Base-by-base conservation (phyloP, 2,797 vertebrate species). In the Buphagus erythrorhynchus region DNA sequence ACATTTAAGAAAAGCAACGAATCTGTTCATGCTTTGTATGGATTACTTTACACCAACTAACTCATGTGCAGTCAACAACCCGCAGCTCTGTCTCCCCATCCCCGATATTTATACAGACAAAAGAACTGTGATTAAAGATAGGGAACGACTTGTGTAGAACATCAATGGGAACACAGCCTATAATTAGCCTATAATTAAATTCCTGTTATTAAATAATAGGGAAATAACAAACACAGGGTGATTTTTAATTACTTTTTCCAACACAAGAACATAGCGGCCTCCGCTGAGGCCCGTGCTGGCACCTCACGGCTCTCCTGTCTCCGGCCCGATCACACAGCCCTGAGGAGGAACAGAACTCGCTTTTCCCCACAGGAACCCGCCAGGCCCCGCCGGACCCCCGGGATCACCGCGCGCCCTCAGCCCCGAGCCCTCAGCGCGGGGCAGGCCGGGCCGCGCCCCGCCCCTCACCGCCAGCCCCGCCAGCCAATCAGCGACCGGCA, bases 1-100 rank as follows among this genome's bases (percentile, higher is more conserved):
- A n/a, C 2, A n/a, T 2, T 11, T 36, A 10, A 55, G 43, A 57
- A 51, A 21, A 11, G 0, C 16, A 38, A 25, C 1, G 1, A 49
- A 45, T 14, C 11, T 36, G 5, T 16, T 14, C 2, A 6, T 7
- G 26, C 4, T 38, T 68, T 35, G 6, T 14, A n/a, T 8, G 2
- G 61, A 66, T 26, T 35, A n/a, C 52, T 18, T 21, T 3, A 31
- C 2, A 36, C 10, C 0, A 6, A 25, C 15, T 4, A 20, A 86
- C 21, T 11, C 13, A 9, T 0, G 8, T 2, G 10, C 16, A 26
- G 16, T 13, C 57, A 51, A 43, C 6, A 8, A 11, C 0, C 0
- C 4, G 5, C 25, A 55, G 10, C 10, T 81, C 35, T 7, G 17
- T 14, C 9, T 75, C 8, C 31, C 8, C 18, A 48, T 7, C 7